Percentiles rank a stretch among this genome's conserved stretches.
Evolutionary conservation across 2,888 invertebrate species (phyloP).

Genomic region (Vandiemenella viatica): DNA sequence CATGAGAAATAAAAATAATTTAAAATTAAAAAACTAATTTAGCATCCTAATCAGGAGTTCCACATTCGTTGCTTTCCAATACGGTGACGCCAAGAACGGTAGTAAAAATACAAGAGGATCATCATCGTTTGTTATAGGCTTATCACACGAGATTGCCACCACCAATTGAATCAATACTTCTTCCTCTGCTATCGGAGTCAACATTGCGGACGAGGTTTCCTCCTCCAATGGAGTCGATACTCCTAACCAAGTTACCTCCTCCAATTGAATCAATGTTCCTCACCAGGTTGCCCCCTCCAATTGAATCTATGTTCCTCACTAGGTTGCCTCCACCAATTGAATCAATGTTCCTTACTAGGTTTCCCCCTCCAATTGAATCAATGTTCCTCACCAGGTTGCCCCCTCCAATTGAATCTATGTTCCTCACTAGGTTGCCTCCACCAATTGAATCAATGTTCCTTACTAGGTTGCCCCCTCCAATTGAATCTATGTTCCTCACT

Average conservation of each 20-base stretch:
- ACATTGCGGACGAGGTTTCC: constrained; percentile 19
- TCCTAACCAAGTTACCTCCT: constrained; percentile 26
- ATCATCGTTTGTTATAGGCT: too few relatives aligned
- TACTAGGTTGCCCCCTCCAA: constrained; percentile 17
- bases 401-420: constrained; percentile 32
- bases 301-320: constrained; percentile 22
- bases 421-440: constrained; percentile 26
- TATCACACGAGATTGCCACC: constrained; percentile 18
- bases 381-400: constrained; percentile 26
- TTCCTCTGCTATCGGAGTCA: constrained; percentile 23
- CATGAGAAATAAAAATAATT: too few relatives aligned
- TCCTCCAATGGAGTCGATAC: constrained; percentile 27
- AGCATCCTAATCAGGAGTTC: too few relatives aligned
- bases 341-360: constrained; percentile 27
- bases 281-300: constrained; percentile 17
- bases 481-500: constrained; percentile 31
- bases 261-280: too few relatives aligned
- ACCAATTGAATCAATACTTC: constrained; percentile 27
- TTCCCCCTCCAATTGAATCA: constrained; percentile 14
- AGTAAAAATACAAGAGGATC: too few relatives aligned
- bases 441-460: constrained; percentile 22
- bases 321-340: constrained; percentile 33
- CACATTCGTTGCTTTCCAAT: too few relatives aligned
- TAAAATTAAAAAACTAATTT: too few relatives aligned
- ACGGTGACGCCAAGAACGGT: too few relatives aligned